Evolutionary conservation across 37 sponge, comb jelly and placozoan species (phyloP), one percentile per base, ranked within the genome.

Genomic region (Bolinopsis microptera): DNA sequence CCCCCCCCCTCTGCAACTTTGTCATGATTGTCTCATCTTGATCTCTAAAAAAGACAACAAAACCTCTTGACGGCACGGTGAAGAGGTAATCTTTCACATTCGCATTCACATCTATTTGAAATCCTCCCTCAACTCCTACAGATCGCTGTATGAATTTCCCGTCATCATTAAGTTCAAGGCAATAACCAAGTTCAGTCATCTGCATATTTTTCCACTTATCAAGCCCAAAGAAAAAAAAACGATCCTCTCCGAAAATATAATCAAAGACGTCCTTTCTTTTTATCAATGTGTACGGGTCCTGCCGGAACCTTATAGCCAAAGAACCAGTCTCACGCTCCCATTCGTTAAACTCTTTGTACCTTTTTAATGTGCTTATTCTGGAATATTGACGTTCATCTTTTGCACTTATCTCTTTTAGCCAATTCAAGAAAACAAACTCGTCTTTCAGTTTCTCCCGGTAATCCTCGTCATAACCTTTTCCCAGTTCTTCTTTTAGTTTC

Each of bases 111-210:
- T 86, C 61, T 9, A 86, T 24, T 0, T 28, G 1, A 28, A 86
- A 1, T 21, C 90, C 90, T 1, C 90, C 90, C 0, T 39, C 26
- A 1, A 34, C 36, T 2, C 90, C 90, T 0, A 40, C 90, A 23
- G 1, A 9, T 21, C 31, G 38, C 28, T 86, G 90, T 48, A 27
- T 22, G 0, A 86, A 38, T 3, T 18, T 30, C 2, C 90, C 90
- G 27, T 86, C 61, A 86, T 86, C 90, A 86, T 86, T 86, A 28
- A 86, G 41, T 48, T 86, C 90, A 0, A 86, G 39, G 39, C 90
- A 86, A 35, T 28, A 25, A 24, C 90, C 90, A 22, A 86, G 27
- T 34, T 86, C 90, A 18, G 90, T 86, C 61, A 41, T 39, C 61
- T 41, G 41, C 0, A 25, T 22, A 24, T 86, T 27, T 26, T 41